phyloP scores from a whole-genome alignment of 2,113 vertebrate genomes.

The Uropsilus gracilis region DNA sequence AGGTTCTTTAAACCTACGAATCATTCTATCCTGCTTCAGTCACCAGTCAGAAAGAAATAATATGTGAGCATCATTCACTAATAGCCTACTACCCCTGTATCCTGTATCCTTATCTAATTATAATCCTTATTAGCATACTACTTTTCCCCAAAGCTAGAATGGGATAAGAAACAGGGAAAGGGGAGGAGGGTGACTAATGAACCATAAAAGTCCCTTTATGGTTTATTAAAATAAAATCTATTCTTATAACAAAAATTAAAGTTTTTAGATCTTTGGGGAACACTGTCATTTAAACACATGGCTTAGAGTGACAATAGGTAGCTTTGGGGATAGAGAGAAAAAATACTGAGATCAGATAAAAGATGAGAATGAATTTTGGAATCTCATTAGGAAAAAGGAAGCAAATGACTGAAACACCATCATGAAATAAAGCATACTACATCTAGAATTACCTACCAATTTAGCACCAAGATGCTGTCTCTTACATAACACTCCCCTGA shows the following conservation, averaged over 20 bases:
- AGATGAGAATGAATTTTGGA: neutral
- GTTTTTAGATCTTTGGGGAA: constrained; percentile 23
- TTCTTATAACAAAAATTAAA: constrained; percentile 37
- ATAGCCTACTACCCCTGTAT: neutral
- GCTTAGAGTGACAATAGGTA: neutral
- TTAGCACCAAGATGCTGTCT: neutral
- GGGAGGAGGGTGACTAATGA: neutral
- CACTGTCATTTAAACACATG: neutral
- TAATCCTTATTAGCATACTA: neutral
- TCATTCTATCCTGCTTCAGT: neutral
- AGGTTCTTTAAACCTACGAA: neutral
- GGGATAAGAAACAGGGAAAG: neutral
- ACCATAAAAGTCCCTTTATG: constrained; percentile 35
- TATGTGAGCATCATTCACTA: neutral
- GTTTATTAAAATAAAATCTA: constrained; percentile 58
- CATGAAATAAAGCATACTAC: neutral
- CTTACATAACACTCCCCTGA: neutral
- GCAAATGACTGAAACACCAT: neutral
- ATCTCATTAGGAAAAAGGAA: constrained; percentile 9
- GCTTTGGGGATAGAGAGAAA: neutral
- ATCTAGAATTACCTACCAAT: neutral
- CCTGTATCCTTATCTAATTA: constrained; percentile 33
- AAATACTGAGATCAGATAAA: neutral
- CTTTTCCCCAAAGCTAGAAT: constrained; percentile 28
- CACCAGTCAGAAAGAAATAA: neutral